These are phyloP conservation scores for Xerus inauris DNA, from an alignment of 2,113 vertebrate species.

Conservation along the genomic window DNA sequence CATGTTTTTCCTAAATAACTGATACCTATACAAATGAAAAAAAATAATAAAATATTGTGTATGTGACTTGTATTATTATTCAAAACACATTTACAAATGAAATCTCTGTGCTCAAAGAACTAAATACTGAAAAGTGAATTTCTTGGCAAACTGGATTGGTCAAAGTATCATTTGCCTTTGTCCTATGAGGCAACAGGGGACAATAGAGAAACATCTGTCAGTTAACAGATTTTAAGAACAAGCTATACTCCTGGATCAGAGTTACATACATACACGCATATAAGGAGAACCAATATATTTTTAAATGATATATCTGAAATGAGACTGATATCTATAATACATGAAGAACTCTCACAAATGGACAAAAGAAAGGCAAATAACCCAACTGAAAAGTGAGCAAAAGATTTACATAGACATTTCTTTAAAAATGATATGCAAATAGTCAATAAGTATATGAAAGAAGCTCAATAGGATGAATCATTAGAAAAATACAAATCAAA, in stretches of 20 bases:
- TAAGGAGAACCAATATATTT: neutral
- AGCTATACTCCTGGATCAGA: slow-evolving; percentile 63
- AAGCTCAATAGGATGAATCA: neutral
- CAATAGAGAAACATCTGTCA: neutral
- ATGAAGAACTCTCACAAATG: neutral
- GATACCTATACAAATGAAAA: neutral
- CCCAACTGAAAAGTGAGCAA: neutral
- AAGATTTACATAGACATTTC: neutral
- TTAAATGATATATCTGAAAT: neutral
- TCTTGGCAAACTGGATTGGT: slow-evolving; percentile 25
- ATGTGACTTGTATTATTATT: slow-evolving; percentile 21
- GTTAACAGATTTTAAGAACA: neutral
- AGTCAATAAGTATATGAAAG: neutral
- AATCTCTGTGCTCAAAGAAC: neutral
- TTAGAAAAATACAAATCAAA: neutral
- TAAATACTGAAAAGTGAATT: slow-evolving; percentile 17
- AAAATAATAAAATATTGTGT: neutral
- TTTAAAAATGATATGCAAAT: neutral
- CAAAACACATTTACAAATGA: slow-evolving; percentile 38
- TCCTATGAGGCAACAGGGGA: neutral
- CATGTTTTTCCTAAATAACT: neutral
- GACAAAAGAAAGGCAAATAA: neutral
- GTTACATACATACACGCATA: neutral
- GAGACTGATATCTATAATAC: neutral
- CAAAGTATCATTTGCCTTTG: neutral